phyloP scores from a whole-genome alignment of 2,797 vertebrate genomes.

The Chiloscyllium punctatum region DNA sequence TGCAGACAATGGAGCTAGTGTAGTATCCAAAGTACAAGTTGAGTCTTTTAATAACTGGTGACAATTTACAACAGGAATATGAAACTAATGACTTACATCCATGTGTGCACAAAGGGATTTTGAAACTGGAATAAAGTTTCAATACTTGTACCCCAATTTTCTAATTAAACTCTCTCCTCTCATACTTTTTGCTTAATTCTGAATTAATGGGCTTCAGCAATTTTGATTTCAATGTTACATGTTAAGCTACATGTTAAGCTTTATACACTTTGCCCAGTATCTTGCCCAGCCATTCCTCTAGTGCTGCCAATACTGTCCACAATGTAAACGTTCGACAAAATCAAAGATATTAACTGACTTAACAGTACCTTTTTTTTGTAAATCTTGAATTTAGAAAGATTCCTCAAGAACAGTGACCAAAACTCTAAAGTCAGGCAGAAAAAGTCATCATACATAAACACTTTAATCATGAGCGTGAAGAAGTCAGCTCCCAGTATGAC shows the following conservation, averaged over 20 bases:
- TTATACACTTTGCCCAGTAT: too few relatives aligned
- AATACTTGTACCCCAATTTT: neutral
- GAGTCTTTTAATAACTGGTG: neutral
- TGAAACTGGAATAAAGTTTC: neutral
- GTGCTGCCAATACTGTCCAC: neutral
- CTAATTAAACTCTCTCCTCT: neutral
- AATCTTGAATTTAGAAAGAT: neutral
- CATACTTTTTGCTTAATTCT: neutral
- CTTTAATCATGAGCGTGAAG: too few relatives aligned
- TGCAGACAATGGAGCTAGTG: neutral
- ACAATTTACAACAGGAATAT: neutral
- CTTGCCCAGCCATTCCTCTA: neutral
- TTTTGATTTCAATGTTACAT: neutral
- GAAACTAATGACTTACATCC: neutral
- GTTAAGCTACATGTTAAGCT: neutral
- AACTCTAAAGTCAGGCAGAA: too few relatives aligned
- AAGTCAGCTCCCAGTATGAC: neutral
- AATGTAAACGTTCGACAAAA: neutral
- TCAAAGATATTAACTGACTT: neutral
- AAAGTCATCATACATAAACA: too few relatives aligned
- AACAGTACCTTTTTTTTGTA: neutral
- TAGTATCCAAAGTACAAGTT: neutral
- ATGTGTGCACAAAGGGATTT: neutral
- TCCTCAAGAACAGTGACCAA: too few relatives aligned
- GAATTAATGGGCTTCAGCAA: neutral